A percentile compares a stretch with the other conserved stretches of the same genome.
Conservation (phyloP, 2,797 vertebrate species). For the Phylloscopus collybita region DNA sequence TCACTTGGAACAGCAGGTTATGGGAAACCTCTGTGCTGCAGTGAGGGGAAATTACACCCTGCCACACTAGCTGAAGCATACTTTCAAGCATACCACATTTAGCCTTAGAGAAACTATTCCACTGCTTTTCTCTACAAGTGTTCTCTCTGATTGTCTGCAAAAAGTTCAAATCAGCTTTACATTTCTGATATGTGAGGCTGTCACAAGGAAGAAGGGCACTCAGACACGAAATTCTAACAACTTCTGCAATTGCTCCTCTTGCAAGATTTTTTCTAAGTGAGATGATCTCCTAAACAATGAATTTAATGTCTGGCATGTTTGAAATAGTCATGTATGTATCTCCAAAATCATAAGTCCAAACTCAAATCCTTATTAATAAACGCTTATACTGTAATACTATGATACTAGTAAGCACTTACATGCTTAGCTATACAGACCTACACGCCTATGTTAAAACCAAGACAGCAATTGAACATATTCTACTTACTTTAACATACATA, state of each 20-base stretch:
- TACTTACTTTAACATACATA: constrained; percentile 88
- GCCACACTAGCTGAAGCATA: rapidly evolving
- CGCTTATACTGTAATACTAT: background rate
- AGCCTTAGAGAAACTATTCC: background rate
- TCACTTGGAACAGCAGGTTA: background rate
- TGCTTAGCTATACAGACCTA: background rate
- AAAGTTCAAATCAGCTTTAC: background rate
- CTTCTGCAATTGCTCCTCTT: background rate
- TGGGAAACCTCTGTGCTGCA: background rate
- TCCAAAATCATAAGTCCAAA: background rate
- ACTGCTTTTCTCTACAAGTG: background rate
- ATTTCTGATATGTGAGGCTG: rapidly evolving
- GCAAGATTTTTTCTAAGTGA: background rate
- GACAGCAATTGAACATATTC: background rate
- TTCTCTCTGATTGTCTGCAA: background rate
- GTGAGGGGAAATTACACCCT: background rate
- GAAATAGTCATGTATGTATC: background rate
- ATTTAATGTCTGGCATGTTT: background rate
- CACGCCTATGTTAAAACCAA: background rate
- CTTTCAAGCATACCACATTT: no score
- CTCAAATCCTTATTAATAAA: background rate
- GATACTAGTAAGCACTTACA: background rate
- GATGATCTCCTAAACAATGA: background rate
- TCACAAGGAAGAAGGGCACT: background rate
- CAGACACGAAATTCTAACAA: background rate